Base-by-base conservation (phyloP, 2,888 invertebrate species). In the Vandiemenella viatica region DNA sequence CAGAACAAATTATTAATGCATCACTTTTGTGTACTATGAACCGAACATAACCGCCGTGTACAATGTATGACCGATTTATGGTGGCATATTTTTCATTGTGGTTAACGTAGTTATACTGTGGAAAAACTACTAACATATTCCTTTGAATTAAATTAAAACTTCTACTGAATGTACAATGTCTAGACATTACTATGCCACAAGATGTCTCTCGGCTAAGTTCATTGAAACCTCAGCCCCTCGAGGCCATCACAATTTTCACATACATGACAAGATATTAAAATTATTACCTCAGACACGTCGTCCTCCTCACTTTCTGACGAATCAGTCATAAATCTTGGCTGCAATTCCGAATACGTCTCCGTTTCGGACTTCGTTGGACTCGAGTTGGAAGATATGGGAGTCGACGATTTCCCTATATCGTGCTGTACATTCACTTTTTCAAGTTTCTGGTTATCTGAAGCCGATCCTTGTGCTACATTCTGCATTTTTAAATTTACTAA, bases 281-380 rank as follows among this genome's bases (percentile, higher is more conserved):
- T 49, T 51, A 64, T 79, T 81, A 92, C 91, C 88, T 91, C 91
- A 64, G 90, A 91, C 68, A 88, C 88, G 72, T 91, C 91, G 70
- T 91, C 92, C 73, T 91, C 91, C 70, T 92, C 92, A 70, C 90
- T 91, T 75, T 89, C 91, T 64, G 91, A 91, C 69, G 90, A 81
- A 76, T 90, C 90, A 71, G 87, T 84, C 76, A 88, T 87, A 77
- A 81, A 86, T 74, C 84, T 83, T 66, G 83, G 82, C 68, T 83
- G 85, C 67, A 79, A 73, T 71, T 84, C 85, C 66, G 82, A 80
- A 74, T 80, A 83, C 68, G 85, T 86, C 76, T 87, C 87, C 67
- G 84, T 85, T 75, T 83, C 83, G 67, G 86, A 82, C 74, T 82
- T 82, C 67, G 80, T 79, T 69, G 82, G 82, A 75, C 81, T 83